Conservation (phyloP, 2,113 vertebrate species). For the Arvicanthis niloticus region DNA sequence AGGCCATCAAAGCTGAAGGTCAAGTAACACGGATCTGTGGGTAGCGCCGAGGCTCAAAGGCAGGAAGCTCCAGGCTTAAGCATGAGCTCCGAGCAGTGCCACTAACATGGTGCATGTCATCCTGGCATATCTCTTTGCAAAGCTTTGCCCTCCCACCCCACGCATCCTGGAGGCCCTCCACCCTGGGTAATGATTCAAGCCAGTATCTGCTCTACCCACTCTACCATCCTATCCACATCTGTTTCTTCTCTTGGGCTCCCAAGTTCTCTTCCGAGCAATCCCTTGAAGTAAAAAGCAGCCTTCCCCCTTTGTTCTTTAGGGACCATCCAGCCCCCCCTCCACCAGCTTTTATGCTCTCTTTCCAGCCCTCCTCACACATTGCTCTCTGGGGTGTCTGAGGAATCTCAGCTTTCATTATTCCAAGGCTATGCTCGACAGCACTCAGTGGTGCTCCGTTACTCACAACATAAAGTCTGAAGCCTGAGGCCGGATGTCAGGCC, state of each 20-base stretch:
- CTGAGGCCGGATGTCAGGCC: neutral
- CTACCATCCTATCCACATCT: neutral
- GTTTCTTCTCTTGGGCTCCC: neutral
- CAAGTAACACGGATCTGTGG: neutral
- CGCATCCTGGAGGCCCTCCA: neutral
- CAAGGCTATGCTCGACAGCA: neutral
- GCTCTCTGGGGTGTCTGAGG: neutral
- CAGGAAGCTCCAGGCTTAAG: neutral
- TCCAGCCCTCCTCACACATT: accelerated
- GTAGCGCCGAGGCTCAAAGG: neutral
- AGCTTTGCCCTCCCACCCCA: accelerated
- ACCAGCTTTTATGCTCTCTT: neutral
- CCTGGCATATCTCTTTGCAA: neutral
- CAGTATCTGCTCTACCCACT: neutral
- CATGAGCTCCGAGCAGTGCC: neutral
- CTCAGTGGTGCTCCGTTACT: neutral
- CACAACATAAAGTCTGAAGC: neutral
- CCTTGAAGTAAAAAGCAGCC: neutral
- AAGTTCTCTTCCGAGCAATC: neutral
- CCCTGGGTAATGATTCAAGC: neutral
- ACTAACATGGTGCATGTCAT: accelerated
- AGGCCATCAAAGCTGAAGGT: neutral
- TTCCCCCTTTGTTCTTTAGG: neutral
- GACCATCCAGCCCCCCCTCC: neutral
- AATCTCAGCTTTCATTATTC: neutral